Base-by-base conservation (phyloP, 2,888 invertebrate genomes). In the Scrobipalpa costella region DNA sequence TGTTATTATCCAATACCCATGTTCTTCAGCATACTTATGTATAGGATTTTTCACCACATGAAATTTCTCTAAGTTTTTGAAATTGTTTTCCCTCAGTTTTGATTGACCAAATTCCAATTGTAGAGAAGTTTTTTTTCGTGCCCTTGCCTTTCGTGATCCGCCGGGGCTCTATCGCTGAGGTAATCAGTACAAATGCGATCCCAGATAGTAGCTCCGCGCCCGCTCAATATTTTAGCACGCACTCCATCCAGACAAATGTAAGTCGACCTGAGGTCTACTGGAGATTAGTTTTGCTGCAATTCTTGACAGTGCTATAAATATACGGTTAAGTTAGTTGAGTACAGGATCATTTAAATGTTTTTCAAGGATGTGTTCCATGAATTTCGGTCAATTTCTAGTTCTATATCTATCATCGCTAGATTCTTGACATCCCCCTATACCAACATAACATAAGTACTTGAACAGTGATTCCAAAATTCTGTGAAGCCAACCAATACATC, bases 111-210 rank as follows among this genome's bases (percentile, higher is more conserved):
- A 50, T 60, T 21, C 11, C 17, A 44, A 40, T 33, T 64, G 27
- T 21, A n/a, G n/a, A 44, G n/a, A 5, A 36, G 47, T 15, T 61
- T 34, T 27, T 57, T 61, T 60, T 62, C 38, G 38, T 47, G 47
- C 64, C 63, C 61, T 61, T 61, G 73, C 73, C 74, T 77, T 77
- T 78, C 76, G 79, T 75, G 77, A 79, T 78, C 76, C 68, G 64
- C 64, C 64, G 60, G 64, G 58, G 69, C 70, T 68, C 75, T 76
- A 76, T 72, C 75, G 77, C 73, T 70, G 69, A 67, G 71, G 81
- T 88, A 88, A 90, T 88, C 86, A 88, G 85, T 82, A 87, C 82
- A 89, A 90, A 89, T 88, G 85, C 79, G 85, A 83, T 84, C 76
- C 75, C 71, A 81, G 84, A 85, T 86, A 84, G 80, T 76, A 76